phyloP scores from a whole-genome alignment of 2,888 invertebrate genomes.

The Andrena dorsata region DNA sequence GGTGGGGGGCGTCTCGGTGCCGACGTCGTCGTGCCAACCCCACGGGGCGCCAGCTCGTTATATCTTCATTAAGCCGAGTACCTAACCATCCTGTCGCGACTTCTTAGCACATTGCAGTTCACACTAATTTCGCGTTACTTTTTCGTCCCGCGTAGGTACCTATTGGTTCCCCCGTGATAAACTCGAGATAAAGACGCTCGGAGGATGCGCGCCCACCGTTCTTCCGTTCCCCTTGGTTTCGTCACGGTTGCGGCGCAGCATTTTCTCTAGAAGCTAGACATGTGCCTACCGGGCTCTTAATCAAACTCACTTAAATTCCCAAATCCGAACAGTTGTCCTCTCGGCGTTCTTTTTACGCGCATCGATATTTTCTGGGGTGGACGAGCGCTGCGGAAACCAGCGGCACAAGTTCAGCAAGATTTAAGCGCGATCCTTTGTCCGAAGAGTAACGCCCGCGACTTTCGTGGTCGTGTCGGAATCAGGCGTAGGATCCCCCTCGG shows the following conservation, averaged over 20 bases:
- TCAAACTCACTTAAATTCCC: neutral
- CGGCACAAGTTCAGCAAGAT: conserved; percentile 60
- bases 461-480: conserved; percentile 63
- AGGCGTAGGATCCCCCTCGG: conserved; percentile 52
- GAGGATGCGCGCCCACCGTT: conserved; percentile 27
- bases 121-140: conserved; percentile 68
- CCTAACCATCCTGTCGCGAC: conserved; percentile 75
- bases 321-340: neutral
- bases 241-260: neutral
- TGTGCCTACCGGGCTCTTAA: neutral
- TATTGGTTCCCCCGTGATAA: conserved; percentile 57
- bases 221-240: conserved; percentile 11
- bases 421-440: conserved; percentile 72
- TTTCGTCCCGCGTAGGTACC: conserved; percentile 56
- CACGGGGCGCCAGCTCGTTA: conserved; percentile 79
- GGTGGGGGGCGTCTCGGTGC: conserved; percentile 74
- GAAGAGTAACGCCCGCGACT: conserved; percentile 68
- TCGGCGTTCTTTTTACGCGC: neutral
- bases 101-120: conserved; percentile 72
- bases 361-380: conserved; percentile 41
- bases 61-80: conserved; percentile 82
- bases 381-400: conserved; percentile 20
- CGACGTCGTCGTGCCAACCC: conserved; percentile 76
- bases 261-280: conserved; percentile 9
- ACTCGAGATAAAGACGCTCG: conserved; percentile 41